These are phyloP conservation scores for Parnassius apollo DNA, from an alignment of 2,888 invertebrate genomes.

Conservation along the genomic window DNA sequence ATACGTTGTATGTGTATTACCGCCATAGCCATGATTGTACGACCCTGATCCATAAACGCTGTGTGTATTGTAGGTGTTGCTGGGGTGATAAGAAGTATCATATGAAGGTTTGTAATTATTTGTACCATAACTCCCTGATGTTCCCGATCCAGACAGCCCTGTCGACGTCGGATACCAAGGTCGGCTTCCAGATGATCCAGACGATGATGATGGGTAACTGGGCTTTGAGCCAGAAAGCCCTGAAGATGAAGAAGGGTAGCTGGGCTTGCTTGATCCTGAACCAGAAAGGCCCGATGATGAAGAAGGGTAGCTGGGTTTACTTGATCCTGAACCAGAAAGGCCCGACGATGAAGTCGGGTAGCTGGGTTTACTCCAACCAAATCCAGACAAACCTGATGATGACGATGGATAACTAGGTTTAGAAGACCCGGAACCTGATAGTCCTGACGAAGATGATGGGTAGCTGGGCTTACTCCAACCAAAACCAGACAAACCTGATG, in stretches of 20 bases:
- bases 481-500: conserved; percentile 23
- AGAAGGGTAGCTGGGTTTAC: conserved; percentile 21
- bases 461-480: conserved; percentile 28
- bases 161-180: conserved; percentile 29
- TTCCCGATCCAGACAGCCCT: conserved; percentile 35
- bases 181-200: conserved; percentile 25
- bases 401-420: conserved; percentile 32
- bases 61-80: conserved; percentile 34
- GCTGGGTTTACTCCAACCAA: conserved; percentile 18
- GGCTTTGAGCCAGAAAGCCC: conserved; percentile 32
- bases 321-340: conserved; percentile 7
- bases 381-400: conserved; percentile 33
- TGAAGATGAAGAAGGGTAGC: conserved; percentile 31
- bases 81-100: conserved; percentile 27
- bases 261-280: conserved; percentile 26
- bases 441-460: conserved; percentile 26
- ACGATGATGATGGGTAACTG: conserved; percentile 24
- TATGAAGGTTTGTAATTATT: conserved; percentile 22
- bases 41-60: conserved; percentile 28
- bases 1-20: conserved; percentile 27
- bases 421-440: conserved; percentile 10
- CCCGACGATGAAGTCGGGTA: conserved; percentile 18
- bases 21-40: conserved; percentile 16
- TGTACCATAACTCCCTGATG: background rate
- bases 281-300: conserved; percentile 30